Conservation (phyloP, 2,113 vertebrate genomes). For the Lethenteron camtschaticum region DNA sequence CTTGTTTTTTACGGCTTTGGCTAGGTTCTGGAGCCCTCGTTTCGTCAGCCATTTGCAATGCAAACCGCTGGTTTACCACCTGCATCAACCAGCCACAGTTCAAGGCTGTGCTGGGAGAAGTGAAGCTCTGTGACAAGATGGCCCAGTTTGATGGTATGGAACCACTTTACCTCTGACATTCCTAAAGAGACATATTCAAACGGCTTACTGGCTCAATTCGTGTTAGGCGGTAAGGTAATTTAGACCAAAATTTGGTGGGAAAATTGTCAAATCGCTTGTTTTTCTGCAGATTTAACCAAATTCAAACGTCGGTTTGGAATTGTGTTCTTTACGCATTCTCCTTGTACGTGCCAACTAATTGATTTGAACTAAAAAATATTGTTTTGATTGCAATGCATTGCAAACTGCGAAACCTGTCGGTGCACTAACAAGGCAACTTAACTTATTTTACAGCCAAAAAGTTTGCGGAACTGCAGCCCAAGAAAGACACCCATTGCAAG, state of each 20-base stretch:
- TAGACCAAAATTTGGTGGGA: no score
- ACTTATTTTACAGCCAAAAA: slow-evolving; percentile 36
- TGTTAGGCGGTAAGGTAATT: no score
- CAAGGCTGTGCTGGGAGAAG: slow-evolving; percentile 25
- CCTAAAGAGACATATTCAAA: slow-evolving; percentile 26
- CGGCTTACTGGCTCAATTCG: no score
- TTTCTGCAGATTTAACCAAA: slow-evolving; percentile 56
- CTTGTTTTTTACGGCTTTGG: neutral
- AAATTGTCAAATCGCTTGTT: slow-evolving; percentile 40
- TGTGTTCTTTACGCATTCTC: no score
- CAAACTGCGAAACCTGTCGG: no score
- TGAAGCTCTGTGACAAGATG: slow-evolving; percentile 76
- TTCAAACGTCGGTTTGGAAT: slow-evolving; percentile 33
- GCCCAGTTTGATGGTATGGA: slow-evolving; percentile 70
- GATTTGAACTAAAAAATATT: no score
- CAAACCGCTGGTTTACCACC: slow-evolving; percentile 6
- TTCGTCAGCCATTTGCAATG: slow-evolving; percentile 5
- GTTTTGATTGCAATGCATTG: no score
- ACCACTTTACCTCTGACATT: slow-evolving; percentile 55
- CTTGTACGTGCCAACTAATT: no score
- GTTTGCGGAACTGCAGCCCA: slow-evolving; percentile 64
- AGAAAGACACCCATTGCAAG: slow-evolving; percentile 50
- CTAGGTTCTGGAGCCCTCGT: slow-evolving; percentile 9
- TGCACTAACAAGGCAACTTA: no score
- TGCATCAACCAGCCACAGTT: slow-evolving; percentile 1